A percentile compares a stretch with the other conserved stretches of the same genome.
These are phyloP conservation scores for Oikopleura vanhoeffeni DNA, from an alignment of 23 tunicate species.

Conservation along the genomic window DNA sequence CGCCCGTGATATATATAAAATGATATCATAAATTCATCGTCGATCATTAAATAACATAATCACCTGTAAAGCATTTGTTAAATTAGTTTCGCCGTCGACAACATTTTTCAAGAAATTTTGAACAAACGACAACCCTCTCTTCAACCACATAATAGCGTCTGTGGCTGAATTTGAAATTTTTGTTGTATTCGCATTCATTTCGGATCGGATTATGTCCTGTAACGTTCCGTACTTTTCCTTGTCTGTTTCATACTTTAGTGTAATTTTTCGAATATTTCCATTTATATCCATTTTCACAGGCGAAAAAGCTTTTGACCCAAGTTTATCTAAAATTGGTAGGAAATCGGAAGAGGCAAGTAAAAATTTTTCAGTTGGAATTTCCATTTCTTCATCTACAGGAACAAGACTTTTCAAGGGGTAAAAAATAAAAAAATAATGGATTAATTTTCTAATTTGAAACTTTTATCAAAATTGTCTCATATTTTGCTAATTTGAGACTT, in stretches of 20 bases:
- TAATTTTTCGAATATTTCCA: slow-evolving; percentile 70
- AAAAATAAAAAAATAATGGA: no score
- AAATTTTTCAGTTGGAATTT: neutral
- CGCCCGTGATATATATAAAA: no score
- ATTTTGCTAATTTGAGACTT: no score
- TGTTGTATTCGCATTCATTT: slow-evolving; percentile 34
- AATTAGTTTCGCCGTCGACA: slow-evolving; percentile 44
- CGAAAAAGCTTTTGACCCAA: slow-evolving; percentile 87
- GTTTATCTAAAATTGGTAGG: slow-evolving; percentile 58
- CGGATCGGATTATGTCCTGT: slow-evolving; percentile 48
- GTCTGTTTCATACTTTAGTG: slow-evolving; percentile 39
- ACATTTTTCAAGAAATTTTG: slow-evolving; percentile 41
- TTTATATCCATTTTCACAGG: slow-evolving; percentile 77
- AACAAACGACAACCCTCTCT: slow-evolving; percentile 63
- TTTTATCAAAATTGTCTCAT: no score
- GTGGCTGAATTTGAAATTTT: slow-evolving; percentile 83
- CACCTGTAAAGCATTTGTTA: slow-evolving; percentile 44
- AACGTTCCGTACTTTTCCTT: slow-evolving; percentile 29
- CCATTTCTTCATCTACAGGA: neutral
- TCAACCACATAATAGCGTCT: slow-evolving; percentile 90
- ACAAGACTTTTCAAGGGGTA: no score
- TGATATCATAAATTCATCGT: neutral
- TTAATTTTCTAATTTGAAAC: no score
- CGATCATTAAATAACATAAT: slow-evolving; percentile 21
- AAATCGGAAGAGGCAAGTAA: slow-evolving; percentile 16